Percentiles rank a stretch among this genome's conserved stretches.
These are phyloP conservation scores for Scaptomyza pallida DNA, from an alignment of 1,140 invertebrate genomes.

Conservation along the genomic window DNA sequence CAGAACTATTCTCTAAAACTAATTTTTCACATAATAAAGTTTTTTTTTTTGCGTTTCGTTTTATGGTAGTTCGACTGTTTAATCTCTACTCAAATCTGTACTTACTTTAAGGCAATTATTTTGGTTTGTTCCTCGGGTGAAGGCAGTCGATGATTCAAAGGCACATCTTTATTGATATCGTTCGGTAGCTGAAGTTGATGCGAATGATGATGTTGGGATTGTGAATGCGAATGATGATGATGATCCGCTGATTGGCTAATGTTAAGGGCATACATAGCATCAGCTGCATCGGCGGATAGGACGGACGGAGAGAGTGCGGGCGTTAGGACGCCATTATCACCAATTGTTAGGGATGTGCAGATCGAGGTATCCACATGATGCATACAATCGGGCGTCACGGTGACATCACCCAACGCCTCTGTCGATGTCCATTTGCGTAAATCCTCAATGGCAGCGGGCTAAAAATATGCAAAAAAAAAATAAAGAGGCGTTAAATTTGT, in stretches of 20 bases:
- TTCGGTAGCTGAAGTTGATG: constrained; percentile 71
- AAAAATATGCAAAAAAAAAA: constrained; percentile 33
- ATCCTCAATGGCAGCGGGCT: constrained; percentile 92
- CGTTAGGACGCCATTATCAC: constrained; percentile 77
- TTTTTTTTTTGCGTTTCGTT: too few species aligned
- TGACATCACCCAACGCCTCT: constrained; percentile 92
- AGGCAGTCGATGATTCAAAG: constrained; percentile 91
- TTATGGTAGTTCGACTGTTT: too few species aligned
- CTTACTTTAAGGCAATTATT: constrained; percentile 91
- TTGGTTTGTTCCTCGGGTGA: constrained; percentile 93
- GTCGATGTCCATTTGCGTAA: constrained; percentile 92
- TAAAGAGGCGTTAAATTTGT: not conserved
- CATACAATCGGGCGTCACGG: constrained; percentile 90
- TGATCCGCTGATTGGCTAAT: constrained; percentile 70
- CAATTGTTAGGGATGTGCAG: constrained; percentile 76
- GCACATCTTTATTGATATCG: constrained; percentile 87
- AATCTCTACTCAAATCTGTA: constrained; percentile 27
- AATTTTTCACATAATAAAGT: too few species aligned
- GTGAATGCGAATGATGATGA: constrained; percentile 32
- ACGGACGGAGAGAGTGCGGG: constrained; percentile 83
- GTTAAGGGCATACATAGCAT: constrained; percentile 75
- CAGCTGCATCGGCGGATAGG: constrained; percentile 77
- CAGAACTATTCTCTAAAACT: too few species aligned
- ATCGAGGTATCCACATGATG: constrained; percentile 84
- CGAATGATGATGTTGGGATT: constrained; percentile 33